phyloP scores from a whole-genome alignment of 2,888 invertebrate species.

The Lobophora halterata region DNA sequence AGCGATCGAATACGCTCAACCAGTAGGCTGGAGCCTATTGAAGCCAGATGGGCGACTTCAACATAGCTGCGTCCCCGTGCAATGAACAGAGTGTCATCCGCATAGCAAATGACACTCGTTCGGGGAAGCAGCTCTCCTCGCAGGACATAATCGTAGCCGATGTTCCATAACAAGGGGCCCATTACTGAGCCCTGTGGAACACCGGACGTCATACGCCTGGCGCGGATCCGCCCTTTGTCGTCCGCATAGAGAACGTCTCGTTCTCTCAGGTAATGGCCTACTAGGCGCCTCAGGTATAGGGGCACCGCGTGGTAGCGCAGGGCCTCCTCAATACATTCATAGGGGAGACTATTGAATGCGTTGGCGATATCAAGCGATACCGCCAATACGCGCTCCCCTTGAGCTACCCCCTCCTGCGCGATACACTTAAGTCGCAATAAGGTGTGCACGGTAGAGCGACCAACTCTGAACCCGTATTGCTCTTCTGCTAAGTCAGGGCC shows the following conservation, averaged over 20 bases:
- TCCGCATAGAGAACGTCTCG: neutral
- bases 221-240: neutral
- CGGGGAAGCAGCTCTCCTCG: too few relatives aligned
- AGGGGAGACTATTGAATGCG: conserved; percentile 12
- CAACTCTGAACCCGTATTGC: neutral
- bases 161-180: neutral
- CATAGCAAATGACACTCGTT: too few relatives aligned
- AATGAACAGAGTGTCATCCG: too few relatives aligned
- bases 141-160: conserved; percentile 1
- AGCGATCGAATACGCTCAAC: too few relatives aligned
- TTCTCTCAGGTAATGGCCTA: neutral
- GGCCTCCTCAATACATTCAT: conserved; percentile 6
- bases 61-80: too few relatives aligned
- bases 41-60: too few relatives aligned
- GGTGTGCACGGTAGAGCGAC: neutral
- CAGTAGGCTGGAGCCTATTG: too few relatives aligned
- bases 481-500: neutral
- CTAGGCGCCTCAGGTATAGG: neutral
- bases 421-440: neutral
- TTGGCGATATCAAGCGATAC: conserved; percentile 9
- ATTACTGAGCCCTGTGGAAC: too few relatives aligned
- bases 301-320: conserved; percentile 12
- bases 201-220: neutral
- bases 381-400: conserved; percentile 1
- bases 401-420: neutral